Evolutionary conservation across 2,888 invertebrate genomes (phyloP).

Genomic region (Willowsia nigromaculata): DNA sequence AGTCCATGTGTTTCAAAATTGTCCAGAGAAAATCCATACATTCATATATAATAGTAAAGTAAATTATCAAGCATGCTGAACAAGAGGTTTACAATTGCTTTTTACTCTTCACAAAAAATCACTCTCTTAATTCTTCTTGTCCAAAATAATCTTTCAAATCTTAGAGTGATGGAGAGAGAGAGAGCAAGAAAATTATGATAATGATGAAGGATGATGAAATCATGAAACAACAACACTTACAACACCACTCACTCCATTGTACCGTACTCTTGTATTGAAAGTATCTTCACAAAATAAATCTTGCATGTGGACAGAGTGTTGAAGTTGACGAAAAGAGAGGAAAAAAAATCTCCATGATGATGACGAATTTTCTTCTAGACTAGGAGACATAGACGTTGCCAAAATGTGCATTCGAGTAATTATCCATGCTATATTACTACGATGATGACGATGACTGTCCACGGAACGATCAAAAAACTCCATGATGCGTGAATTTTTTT

Average conservation of each 20-base stretch:
- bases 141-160: constrained; percentile 24
- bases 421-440: not conserved
- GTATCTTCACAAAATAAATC: not conserved
- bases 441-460: constrained; percentile 21
- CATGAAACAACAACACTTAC: constrained; percentile 10
- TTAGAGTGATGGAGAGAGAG: constrained; percentile 1
- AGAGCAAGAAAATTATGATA: constrained; percentile 49
- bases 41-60: not conserved
- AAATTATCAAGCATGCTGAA: not conserved
- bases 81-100: not conserved
- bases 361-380: not conserved
- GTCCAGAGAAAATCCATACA: not conserved
- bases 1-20: not conserved
- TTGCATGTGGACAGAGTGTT: not conserved
- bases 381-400: not conserved
- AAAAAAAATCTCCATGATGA: constrained; percentile 19
- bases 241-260: not conserved
- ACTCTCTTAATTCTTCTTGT: constrained; percentile 8
- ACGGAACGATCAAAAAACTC: constrained; percentile 20
- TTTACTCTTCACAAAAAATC: not conserved
- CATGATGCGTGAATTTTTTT: constrained; percentile 7
- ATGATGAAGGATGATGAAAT: constrained; percentile 46
- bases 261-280: not conserved
- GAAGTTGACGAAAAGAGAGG: not conserved
- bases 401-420: not conserved